Evolutionary conservation across 1,140 invertebrate species (phyloP), one percentile per base, ranked within the genome.

Genomic region (Drosophila obscura): DNA sequence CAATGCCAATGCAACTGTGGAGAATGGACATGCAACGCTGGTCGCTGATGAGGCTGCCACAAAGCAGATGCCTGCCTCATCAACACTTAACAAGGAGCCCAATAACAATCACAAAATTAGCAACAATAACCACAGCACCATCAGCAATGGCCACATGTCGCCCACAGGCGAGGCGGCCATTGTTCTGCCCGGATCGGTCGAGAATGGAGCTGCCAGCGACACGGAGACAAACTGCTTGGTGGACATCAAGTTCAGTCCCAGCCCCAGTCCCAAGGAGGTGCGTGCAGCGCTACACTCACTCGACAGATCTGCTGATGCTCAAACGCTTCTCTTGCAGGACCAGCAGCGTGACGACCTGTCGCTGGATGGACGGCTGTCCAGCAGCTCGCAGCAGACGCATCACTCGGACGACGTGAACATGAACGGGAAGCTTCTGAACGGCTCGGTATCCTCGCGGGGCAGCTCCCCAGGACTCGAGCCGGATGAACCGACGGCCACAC

Each of bases 81-180:
- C 76, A 82, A 74, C 69, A 85, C 74, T 78, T 72, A 82, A 83
- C 81, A 91, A 81, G 69, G 81, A 89, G 68, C 82, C 68, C 55
- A 88, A 84, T 79, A 91, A 90, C 74, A 81, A 88, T 83, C 90
- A 90, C 73, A 85, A 79, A 77, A 80, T 76, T 77, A 88, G 73
- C 77, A 85, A 77, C 66, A 89, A 87, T 56, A 82, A 88, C 50
- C 80, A 59, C 65, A 66, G 51, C 65, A 63, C 5, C 71, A 63
- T 5, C 71, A 59, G 48, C 51, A 78, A 78, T 58, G 73, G 73
- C 43, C 77, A 84, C 61, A 68, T 82, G 66, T 85, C 85, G 26
- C 79, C 87, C 66, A 68, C 67, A 68, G 64, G 61, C 43, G 55
- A 65, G 28, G 59, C 15, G 28, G 59, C 15, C 46, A 83, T 46